phyloP scores from a whole-genome alignment of 2,888 invertebrate species.

The Exocentrus adspersus region DNA sequence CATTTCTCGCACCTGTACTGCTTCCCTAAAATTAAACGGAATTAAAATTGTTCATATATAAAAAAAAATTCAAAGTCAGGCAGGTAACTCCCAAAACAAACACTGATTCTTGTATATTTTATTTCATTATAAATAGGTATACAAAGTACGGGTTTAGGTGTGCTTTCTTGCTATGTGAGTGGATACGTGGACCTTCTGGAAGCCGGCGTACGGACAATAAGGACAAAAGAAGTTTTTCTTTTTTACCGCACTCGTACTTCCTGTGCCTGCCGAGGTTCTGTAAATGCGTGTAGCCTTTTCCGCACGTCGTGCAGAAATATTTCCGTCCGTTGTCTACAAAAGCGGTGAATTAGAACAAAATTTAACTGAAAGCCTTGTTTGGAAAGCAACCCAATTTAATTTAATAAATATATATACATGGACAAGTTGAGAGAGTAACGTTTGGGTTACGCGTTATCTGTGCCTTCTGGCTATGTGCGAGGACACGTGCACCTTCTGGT shows the following conservation, averaged over 20 bases:
- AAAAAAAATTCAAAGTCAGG: no score
- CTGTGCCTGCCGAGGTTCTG: slow-evolving; percentile 76
- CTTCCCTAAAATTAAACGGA: slow-evolving; percentile 22
- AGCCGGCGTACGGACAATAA: slow-evolving; percentile 70
- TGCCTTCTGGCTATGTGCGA: no score
- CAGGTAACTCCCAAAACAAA: no score
- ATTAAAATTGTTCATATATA: no score
- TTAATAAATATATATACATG: no score
- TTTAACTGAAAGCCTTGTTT: no score
- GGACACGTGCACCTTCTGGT: no score
- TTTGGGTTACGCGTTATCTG: no score
- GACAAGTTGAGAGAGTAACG: no score
- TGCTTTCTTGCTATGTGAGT: slow-evolving; percentile 42
- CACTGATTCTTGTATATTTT: no score
- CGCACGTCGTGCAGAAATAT: slow-evolving; percentile 71
- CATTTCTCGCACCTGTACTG: slow-evolving; percentile 59
- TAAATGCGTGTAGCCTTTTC: slow-evolving; percentile 78
- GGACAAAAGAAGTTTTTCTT: slow-evolving; percentile 71
- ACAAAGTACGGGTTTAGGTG: slow-evolving; percentile 14
- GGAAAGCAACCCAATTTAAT: no score
- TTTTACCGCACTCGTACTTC: slow-evolving; percentile 76
- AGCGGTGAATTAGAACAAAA: neutral
- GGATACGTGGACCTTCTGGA: slow-evolving; percentile 52
- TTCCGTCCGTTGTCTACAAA: slow-evolving; percentile 15
- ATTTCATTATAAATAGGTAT: no score